A percentile compares a stretch with the other conserved stretches of the same genome.
Conservation (phyloP, 2,888 invertebrate species). For the Tanytarsus gracilentus region DNA sequence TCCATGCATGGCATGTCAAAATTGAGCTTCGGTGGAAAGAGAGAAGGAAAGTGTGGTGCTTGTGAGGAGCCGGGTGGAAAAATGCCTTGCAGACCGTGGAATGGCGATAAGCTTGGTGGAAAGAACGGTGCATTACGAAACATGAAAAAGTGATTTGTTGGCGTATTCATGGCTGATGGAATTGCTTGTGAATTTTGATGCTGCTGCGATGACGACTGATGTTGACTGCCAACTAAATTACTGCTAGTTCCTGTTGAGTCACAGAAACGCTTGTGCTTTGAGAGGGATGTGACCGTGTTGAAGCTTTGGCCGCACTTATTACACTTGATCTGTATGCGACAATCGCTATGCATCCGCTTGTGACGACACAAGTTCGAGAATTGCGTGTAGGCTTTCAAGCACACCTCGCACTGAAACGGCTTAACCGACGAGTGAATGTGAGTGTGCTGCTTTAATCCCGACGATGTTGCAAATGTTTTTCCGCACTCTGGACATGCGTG, state of each 20-base stretch:
- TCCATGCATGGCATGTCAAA: conserved; percentile 44
- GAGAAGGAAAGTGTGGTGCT: conserved; percentile 43
- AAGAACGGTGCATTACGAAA: conserved; percentile 61
- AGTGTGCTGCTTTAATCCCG: conserved; percentile 96
- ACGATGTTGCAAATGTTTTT: conserved; percentile 95
- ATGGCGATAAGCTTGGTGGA: conserved; percentile 53
- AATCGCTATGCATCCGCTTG: conserved; percentile 96
- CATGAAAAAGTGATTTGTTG: conserved; percentile 58
- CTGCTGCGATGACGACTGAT: conserved; percentile 28
- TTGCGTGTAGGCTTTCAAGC: conserved; percentile 97
- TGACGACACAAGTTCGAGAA: conserved; percentile 99
- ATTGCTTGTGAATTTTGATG: conserved; percentile 34
- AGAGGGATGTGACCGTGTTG: conserved; percentile 80
- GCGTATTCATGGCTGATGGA: conserved; percentile 44
- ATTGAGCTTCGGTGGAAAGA: conserved; percentile 51
- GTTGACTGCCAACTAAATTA: conserved; percentile 21
- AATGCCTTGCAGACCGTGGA: conserved; percentile 46
- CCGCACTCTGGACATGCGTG: conserved; percentile 98
- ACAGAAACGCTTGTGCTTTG: conserved; percentile 94
- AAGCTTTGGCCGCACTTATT: conserved; percentile 90
- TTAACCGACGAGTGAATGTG: conserved; percentile 98
- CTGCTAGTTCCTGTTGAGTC: conserved; percentile 56
- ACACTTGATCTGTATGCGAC: conserved; percentile 89
- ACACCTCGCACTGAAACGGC: conserved; percentile 94
- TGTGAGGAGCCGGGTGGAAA: conserved; percentile 48